Percentiles rank a stretch among this genome's conserved stretches.
These are phyloP conservation scores for Bambusicola thoracicus DNA, from an alignment of 2,113 vertebrate species.

Conservation along the genomic window DNA sequence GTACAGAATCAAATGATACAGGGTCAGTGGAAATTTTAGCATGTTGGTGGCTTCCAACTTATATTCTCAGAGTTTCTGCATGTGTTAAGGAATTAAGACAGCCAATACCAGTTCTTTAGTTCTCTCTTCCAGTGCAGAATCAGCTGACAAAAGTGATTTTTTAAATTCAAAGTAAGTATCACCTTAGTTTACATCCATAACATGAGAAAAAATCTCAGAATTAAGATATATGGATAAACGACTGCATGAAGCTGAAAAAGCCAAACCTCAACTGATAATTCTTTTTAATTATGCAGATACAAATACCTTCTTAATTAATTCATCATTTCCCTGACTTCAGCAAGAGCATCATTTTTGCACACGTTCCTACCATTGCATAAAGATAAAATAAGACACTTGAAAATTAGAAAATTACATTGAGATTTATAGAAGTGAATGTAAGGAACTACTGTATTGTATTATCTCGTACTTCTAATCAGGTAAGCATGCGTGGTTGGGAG, in stretches of 20 bases:
- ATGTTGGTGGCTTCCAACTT: background rate
- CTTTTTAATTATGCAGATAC: background rate
- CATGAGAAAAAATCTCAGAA: background rate
- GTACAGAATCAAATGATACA: background rate
- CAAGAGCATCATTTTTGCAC: background rate
- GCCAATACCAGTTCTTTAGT: background rate
- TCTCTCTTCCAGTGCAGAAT: background rate
- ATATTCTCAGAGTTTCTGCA: background rate
- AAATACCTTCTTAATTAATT: background rate
- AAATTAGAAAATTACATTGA: background rate
- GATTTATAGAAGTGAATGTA: background rate
- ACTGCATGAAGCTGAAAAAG: background rate
- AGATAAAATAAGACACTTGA: background rate
- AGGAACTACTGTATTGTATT: background rate
- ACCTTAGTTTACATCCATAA: background rate
- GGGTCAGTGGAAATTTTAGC: background rate
- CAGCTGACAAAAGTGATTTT: background rate
- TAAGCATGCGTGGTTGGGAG: background rate
- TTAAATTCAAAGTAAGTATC: background rate
- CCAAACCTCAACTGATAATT: background rate
- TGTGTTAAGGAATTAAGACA: background rate
- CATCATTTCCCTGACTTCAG: background rate
- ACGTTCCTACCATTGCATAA: background rate
- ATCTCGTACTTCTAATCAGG: background rate
- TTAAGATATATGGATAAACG: background rate